Percentiles rank a stretch among this genome's conserved stretches.
phyloP scores from a whole-genome alignment of 2,888 invertebrate species.

The Galeopsomyia nigrocyanea region DNA sequence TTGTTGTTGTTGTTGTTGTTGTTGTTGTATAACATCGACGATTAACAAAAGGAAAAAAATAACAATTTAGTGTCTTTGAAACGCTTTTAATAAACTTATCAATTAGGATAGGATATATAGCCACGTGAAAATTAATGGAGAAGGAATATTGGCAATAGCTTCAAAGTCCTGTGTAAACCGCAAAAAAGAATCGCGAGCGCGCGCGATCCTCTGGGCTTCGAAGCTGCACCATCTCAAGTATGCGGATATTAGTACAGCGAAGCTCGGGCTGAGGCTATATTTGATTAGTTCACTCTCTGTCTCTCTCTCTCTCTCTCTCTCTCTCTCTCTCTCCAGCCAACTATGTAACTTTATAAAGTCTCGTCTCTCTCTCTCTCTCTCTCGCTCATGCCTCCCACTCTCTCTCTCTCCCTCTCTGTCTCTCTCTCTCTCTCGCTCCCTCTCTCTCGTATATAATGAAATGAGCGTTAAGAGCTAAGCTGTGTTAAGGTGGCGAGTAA shows the following conservation, averaged over 20 bases:
- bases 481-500: conserved; percentile 38
- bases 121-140: neutral
- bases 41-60: no score
- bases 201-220: neutral
- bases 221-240: conserved; percentile 12
- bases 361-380: conserved; percentile 2
- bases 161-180: neutral
- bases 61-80: no score
- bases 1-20: no score
- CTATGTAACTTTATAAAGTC: conserved; percentile 44
- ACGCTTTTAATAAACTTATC: no score
- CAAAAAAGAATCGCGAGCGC: neutral
- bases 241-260: conserved; percentile 26
- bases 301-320: conserved; percentile 3
- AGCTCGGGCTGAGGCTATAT: conserved; percentile 17
- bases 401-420: conserved; percentile 4
- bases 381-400: neutral
- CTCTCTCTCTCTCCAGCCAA: conserved; percentile 29
- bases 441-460: conserved; percentile 33
- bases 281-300: conserved; percentile 32
- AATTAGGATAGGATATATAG: no score
- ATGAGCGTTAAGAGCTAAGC: conserved; percentile 42
- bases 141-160: neutral
- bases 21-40: no score
- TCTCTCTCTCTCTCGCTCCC: conserved; percentile 4